A percentile compares a stretch with the other conserved stretches of the same genome.
Evolutionary conservation across 2,797 vertebrate genomes (phyloP).

Genomic region (Falco berigora): DNA sequence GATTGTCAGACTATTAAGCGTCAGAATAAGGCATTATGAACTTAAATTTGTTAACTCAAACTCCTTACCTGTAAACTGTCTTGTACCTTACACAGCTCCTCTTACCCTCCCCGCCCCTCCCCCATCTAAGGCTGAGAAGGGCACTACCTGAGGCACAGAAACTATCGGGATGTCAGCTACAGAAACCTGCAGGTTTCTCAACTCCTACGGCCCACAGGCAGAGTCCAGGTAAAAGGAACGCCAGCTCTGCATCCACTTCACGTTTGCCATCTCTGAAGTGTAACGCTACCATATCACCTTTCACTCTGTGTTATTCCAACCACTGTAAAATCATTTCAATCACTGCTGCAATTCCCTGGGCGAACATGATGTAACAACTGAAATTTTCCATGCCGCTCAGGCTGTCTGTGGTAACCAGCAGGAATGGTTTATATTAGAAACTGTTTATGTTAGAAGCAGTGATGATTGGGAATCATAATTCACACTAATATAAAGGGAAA

Average conservation of each 20-base stretch:
- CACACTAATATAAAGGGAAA: neutral
- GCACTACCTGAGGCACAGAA: neutral
- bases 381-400: neutral
- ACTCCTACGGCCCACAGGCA: neutral
- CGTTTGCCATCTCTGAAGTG: neutral
- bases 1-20: neutral
- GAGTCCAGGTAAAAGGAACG: neutral
- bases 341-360: neutral
- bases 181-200: neutral
- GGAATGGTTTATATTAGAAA: slow-evolving; percentile 38
- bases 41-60: neutral
- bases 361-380: neutral
- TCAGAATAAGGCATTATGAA: neutral
- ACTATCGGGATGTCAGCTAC: neutral
- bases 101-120: neutral
- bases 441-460: slow-evolving; percentile 32
- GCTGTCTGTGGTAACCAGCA: neutral
- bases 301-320: neutral
- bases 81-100: neutral
- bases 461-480: neutral
- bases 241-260: neutral
- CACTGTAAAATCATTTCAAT: neutral
- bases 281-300: neutral
- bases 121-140: neutral
- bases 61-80: neutral